Base-by-base conservation (phyloP, 2,113 vertebrate genomes). In the Callorhinus ursinus region DNA sequence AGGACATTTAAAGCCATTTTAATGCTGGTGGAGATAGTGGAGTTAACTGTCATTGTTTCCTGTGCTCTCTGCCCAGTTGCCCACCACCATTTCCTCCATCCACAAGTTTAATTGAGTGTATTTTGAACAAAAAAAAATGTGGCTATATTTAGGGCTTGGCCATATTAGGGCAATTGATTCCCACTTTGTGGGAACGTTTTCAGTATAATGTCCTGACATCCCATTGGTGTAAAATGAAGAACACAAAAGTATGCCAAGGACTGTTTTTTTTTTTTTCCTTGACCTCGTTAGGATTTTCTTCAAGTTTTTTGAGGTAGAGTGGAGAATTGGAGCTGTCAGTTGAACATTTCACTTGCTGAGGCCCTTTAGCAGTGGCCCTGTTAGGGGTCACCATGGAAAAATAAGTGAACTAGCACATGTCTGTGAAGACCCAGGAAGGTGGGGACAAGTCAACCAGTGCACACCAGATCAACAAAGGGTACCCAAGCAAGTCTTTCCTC, bases 131-230 rank as follows among this genome's bases (percentile, higher is more conserved):
- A 61, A 80, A 69, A 92, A 83, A 53, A 1, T 22, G 81, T 67
- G 87, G 53, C 82, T 98, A 53, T 96, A 88, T 97, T 95, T 96
- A 96, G 95, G 87, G 46, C 28, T 63, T 84, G 80, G 69, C 92
- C 87, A 74, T 96, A 63, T 93, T 97, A 95, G 82, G 91, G 76
- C 93, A 97, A 84, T 82, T 90, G 93, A 96, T 92, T 96, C 89
- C 90, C 28, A 81, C 69, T 74, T 95, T 69, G 55, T 90, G 92
- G 96, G 84, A 81, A 85, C 53, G 21, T 96, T 96, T 81, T 85
- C 80, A 92, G 87, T 67, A 5, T 31, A 11, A 11, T 53, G 63
- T 88, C 96, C 55, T 94, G 84, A 94, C 46, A 85, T 97, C 49
- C 84, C 55, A 53, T 65, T 71, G 80, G 59, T 86, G 14, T 96